These are phyloP conservation scores for Melanerpes aurifrons DNA, from an alignment of 2,113 vertebrate genomes.

Conservation along the genomic window DNA sequence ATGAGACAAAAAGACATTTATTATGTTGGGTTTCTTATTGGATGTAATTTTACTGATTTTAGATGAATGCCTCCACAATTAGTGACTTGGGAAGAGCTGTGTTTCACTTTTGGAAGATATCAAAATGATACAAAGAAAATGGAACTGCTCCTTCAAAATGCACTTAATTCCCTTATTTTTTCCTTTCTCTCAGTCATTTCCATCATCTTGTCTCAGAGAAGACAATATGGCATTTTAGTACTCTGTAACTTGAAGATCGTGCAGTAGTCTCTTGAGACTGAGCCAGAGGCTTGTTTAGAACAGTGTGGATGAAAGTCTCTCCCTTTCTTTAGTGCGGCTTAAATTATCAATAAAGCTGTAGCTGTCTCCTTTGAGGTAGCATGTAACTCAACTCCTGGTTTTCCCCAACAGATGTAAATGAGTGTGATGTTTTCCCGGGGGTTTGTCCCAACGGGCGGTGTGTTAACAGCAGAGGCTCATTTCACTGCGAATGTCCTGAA, in stretches of 20 bases:
- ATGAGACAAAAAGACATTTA: background rate
- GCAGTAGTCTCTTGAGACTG: background rate
- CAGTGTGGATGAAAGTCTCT: background rate
- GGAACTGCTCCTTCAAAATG: background rate
- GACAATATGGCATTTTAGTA: background rate
- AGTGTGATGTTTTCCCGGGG: constrained; percentile 81
- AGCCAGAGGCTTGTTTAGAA: background rate
- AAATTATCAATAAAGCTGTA: background rate
- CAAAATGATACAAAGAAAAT: background rate
- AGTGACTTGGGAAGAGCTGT: background rate
- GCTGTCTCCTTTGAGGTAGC: background rate
- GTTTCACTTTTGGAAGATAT: background rate
- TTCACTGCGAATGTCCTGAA: constrained; percentile 79
- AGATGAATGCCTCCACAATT: background rate
- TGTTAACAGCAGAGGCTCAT: constrained; percentile 80
- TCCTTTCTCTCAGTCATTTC: background rate
- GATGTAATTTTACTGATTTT: background rate
- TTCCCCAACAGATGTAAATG: constrained; percentile 77
- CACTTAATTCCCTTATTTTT: background rate
- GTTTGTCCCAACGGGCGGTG: constrained; percentile 79
- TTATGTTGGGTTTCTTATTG: background rate
- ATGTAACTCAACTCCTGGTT: background rate
- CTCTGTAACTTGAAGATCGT: background rate
- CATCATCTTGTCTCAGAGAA: background rate
- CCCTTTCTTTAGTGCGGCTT: background rate